These are phyloP conservation scores for Ardeotis arabs DNA, from an alignment of 2,113 vertebrate species.

Conservation along the genomic window DNA sequence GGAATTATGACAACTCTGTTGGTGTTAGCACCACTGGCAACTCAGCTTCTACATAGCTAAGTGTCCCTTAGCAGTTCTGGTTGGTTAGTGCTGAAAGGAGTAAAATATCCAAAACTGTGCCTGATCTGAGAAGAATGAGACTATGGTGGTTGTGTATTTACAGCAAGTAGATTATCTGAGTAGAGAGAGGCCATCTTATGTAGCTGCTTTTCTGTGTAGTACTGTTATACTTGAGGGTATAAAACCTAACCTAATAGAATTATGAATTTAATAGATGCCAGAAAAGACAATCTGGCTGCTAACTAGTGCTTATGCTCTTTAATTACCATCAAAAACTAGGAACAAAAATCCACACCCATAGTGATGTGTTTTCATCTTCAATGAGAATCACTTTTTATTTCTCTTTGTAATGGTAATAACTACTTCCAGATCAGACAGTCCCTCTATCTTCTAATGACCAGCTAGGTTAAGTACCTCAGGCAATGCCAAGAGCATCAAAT, in stretches of 20 bases:
- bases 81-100: background rate
- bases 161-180: background rate
- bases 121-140: background rate
- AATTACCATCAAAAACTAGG: background rate
- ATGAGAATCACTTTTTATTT: background rate
- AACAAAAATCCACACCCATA: background rate
- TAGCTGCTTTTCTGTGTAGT: background rate
- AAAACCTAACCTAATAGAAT: background rate
- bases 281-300: background rate
- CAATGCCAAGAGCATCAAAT: background rate
- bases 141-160: background rate
- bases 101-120: background rate
- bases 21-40: background rate
- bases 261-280: background rate
- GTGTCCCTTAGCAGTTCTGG: background rate
- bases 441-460: background rate
- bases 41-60: background rate
- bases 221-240: background rate
- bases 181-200: background rate
- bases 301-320: background rate
- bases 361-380: background rate
- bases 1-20: rapidly evolving
- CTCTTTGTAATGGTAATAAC: background rate
- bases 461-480: background rate
- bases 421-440: background rate